Base-by-base conservation (phyloP, 2,797 vertebrate genomes). In the Chloroceryle inda region DNA sequence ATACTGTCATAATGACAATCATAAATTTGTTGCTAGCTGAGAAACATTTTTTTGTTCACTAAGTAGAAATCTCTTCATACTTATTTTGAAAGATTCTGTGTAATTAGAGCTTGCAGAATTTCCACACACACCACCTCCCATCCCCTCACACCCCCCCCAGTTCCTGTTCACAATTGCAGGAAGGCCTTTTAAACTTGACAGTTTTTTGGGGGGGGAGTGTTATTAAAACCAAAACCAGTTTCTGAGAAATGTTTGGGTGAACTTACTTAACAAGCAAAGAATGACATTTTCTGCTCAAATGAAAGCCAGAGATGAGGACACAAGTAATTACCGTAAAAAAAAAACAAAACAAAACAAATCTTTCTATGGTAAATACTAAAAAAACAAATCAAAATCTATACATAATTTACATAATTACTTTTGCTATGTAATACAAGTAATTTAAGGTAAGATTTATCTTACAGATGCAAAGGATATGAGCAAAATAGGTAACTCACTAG, bases 21-120 rank as follows among this genome's bases (percentile, higher is more conserved):
- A 85, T 92, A 94, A 95, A 92, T 85, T 81, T 92, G 73, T 93
- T 92, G 78, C 76, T 89, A 94, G 92, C 61, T 44, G 67, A 92
- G 77, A 87, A 87, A 66, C 73, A 92, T 72, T 11, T 31, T 88
- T 97, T 97, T 94, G 17, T 91, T 94, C 62, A 40, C 20, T 47
- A 50, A 77, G 59, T 74, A 96, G 80, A 97, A 93, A 74, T 94
- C 88, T 96, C 89, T 91, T 85, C 74, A 33, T 95, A 69, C 61
- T 95, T 95, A 55, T 95, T 97, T 96, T 79, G 88, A 96, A 95
- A 81, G 92, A 75, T 38, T 86, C 78, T 85, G 49, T 88, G 31
- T 89, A 97, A 96, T 95, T 96, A 96, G 58, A 64, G 44, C 49
- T 94, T 87, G 33, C 50, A 93, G 61, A 94, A 94, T 52, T 56